Percentiles rank a stretch among this genome's conserved stretches.
phyloP scores from a whole-genome alignment of 1,140 invertebrate species.

The Diprion similis region DNA sequence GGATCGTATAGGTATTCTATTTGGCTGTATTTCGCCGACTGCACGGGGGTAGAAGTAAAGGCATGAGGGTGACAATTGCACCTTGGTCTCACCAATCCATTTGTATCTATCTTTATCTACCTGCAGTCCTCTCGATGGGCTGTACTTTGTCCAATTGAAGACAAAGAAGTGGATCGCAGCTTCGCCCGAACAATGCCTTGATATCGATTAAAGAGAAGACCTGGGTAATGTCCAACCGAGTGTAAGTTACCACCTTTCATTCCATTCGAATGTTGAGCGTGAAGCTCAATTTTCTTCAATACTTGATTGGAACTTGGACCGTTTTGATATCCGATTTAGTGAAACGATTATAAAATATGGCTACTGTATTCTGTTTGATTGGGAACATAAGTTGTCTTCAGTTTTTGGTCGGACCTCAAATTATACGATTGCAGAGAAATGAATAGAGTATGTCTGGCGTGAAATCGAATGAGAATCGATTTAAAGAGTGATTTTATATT shows the following conservation, averaged over 20 bases:
- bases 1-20: conserved; percentile 8
- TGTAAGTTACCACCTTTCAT: too few relatives aligned
- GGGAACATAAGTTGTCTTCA: too few relatives aligned
- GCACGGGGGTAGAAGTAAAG: background rate
- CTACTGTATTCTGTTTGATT: too few relatives aligned
- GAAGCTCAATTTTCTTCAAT: background rate
- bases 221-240: too few relatives aligned
- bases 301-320: conserved; percentile 17
- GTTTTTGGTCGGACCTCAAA: too few relatives aligned
- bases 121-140: background rate
- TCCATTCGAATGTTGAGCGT: background rate
- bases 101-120: background rate
- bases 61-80: background rate
- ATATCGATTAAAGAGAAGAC: background rate
- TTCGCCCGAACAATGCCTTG: background rate
- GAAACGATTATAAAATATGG: too few relatives aligned
- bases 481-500: too few relatives aligned
- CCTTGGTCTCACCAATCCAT: background rate
- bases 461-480: too few relatives aligned
- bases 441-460: too few relatives aligned
- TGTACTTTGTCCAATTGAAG: background rate
- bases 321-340: background rate
- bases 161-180: conserved; percentile 1
- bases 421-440: too few relatives aligned
- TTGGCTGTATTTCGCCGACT: background rate